These are phyloP conservation scores for Neogale vison DNA, from an alignment of 2,113 vertebrate species.

Conservation along the genomic window DNA sequence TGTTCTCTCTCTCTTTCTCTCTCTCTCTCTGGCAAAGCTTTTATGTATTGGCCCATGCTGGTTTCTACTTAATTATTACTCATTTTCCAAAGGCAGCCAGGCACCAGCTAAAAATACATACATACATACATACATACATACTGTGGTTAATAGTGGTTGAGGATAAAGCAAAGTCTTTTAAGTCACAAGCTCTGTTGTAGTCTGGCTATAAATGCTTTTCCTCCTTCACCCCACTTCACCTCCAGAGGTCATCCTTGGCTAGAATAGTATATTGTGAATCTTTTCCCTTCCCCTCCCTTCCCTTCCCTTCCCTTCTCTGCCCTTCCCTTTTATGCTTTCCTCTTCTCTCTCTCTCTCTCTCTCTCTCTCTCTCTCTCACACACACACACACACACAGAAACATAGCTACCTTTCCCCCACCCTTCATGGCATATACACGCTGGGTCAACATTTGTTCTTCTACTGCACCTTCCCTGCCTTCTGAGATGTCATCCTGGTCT, in stretches of 20 bases:
- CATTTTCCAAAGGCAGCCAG: not conserved
- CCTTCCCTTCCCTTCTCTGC: not conserved
- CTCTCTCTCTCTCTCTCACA: not conserved
- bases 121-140: too few relatives aligned
- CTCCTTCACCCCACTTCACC: not conserved
- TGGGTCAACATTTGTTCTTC: not conserved
- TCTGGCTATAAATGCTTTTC: not conserved
- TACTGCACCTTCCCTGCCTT: not conserved
- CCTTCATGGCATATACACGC: not conserved
- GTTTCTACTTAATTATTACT: not conserved
- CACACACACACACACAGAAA: not conserved
- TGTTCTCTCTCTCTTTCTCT: not conserved
- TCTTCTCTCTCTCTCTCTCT: not conserved
- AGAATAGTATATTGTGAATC: not conserved
- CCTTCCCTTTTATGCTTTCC: not conserved
- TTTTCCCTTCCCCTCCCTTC: not conserved
- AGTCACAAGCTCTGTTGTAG: not conserved
- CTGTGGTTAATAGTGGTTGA: not conserved
- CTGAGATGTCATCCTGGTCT: not conserved
- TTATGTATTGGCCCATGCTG: not conserved
- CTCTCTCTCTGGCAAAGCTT: not conserved
- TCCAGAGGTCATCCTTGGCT: conserved; percentile 7
- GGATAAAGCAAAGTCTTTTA: not conserved
- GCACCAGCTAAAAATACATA: not conserved
- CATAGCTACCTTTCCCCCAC: not conserved